Conservation (phyloP, 1,140 invertebrate species). For the Laodelphax striatellus region DNA sequence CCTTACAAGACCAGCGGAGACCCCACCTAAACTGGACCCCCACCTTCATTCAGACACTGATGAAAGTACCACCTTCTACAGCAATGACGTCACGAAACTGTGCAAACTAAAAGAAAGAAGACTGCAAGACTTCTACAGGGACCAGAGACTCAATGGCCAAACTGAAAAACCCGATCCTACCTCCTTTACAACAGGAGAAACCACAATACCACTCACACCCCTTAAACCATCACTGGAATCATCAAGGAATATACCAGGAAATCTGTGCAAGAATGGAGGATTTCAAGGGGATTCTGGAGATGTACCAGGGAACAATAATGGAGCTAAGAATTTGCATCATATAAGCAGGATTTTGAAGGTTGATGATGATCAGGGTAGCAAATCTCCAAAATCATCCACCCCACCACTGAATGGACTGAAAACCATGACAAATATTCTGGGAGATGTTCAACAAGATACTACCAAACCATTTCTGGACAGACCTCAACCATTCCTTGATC, state of each 20-base stretch:
- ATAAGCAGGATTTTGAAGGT: constrained; percentile 5
- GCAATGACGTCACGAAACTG: constrained; percentile 6
- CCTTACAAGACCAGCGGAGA: not conserved
- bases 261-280: no score
- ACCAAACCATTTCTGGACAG: no score
- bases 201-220: no score
- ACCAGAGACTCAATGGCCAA: constrained; percentile 8
- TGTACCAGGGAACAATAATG: no score
- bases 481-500: no score
- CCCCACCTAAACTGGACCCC: not conserved
- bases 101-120: constrained; percentile 20
- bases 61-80: not conserved
- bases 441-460: not conserved
- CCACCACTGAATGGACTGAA: constrained; percentile 9
- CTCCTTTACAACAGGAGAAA: no score
- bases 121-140: constrained; percentile 22
- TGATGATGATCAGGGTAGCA: not conserved
- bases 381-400: not conserved
- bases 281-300: no score
- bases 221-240: no score
- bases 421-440: constrained; percentile 11
- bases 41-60: not conserved
- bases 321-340: constrained; percentile 1
- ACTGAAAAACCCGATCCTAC: not conserved
- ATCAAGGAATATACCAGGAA: no score